These are phyloP conservation scores for Chironomus tepperi DNA, from an alignment of 1,140 invertebrate species.

Conservation along the genomic window DNA sequence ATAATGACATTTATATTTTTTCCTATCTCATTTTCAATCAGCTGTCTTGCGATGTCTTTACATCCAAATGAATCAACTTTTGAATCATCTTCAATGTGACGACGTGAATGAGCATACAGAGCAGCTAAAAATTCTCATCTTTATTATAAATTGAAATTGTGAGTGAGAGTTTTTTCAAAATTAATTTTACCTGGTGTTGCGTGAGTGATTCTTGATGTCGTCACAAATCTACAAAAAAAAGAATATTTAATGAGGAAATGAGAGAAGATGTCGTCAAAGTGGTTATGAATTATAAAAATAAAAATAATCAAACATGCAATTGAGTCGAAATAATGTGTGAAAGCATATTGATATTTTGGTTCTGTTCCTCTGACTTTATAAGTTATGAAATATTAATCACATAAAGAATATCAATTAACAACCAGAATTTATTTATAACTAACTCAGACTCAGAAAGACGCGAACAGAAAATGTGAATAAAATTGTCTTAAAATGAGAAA, in stretches of 20 bases:
- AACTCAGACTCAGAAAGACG: too few relatives aligned
- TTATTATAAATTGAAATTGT: constrained; percentile 39
- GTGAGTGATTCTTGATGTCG: constrained; percentile 70
- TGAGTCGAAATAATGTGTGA: not conserved
- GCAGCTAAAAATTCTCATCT: constrained; percentile 40
- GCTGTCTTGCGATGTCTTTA: constrained; percentile 51
- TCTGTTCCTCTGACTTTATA: too few relatives aligned
- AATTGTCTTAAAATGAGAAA: not conserved
- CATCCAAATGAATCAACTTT: constrained; percentile 39
- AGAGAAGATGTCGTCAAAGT: not conserved
- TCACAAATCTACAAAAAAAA: constrained; percentile 34
- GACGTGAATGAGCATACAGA: constrained; percentile 56
- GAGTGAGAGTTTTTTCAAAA: constrained; percentile 46
- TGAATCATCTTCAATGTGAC: constrained; percentile 60
- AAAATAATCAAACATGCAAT: too few relatives aligned
- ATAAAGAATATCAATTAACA: too few relatives aligned
- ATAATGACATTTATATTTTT: constrained; percentile 59
- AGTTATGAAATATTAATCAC: too few relatives aligned
- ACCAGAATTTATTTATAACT: too few relatives aligned
- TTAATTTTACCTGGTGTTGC: constrained; percentile 61
- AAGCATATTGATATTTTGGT: too few relatives aligned
- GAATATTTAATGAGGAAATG: not conserved
- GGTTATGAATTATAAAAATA: not conserved
- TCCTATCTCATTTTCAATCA: constrained; percentile 57
- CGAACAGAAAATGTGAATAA: not conserved